phyloP scores from a whole-genome alignment of 2,888 invertebrate genomes.

The Torymus auratus region DNA sequence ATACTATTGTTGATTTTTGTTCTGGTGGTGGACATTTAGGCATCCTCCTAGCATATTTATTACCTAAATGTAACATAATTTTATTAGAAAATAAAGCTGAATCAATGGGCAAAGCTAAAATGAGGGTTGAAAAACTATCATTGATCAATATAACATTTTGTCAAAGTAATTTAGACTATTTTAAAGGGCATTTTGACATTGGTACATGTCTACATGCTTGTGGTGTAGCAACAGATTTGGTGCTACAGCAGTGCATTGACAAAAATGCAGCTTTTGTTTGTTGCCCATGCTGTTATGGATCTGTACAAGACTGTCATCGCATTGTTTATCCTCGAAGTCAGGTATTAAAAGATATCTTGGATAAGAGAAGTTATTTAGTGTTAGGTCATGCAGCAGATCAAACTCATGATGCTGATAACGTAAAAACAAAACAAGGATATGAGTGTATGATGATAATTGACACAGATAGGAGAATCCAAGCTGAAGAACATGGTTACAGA shows the following conservation, averaged over 20 bases:
- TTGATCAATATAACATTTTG: slow-evolving; percentile 87
- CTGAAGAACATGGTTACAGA: slow-evolving; percentile 86
- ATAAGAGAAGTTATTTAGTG: slow-evolving; percentile 83
- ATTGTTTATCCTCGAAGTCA: slow-evolving; percentile 89
- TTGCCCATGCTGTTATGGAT: slow-evolving; percentile 97
- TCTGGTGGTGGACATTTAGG: slow-evolving; percentile 96
- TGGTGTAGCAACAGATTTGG: slow-evolving; percentile 95
- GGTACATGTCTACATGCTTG: slow-evolving; percentile 95
- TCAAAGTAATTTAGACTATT: slow-evolving; percentile 95
- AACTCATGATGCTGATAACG: slow-evolving; percentile 86
- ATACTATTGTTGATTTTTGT: slow-evolving; percentile 94
- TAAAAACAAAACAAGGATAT: slow-evolving; percentile 86
- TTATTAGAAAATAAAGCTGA: slow-evolving; percentile 95
- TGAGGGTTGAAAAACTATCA: slow-evolving; percentile 82
- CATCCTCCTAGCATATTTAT: slow-evolving; percentile 87
- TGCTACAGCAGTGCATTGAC: slow-evolving; percentile 88
- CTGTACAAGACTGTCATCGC: slow-evolving; percentile 88
- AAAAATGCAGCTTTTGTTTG: slow-evolving; percentile 89
- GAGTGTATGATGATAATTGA: slow-evolving; percentile 93
- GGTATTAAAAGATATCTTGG: slow-evolving; percentile 77
- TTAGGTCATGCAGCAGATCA: slow-evolving; percentile 95
- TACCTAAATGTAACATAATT: slow-evolving; percentile 88
- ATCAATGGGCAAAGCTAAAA: slow-evolving; percentile 86
- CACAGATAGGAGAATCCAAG: slow-evolving; percentile 87
- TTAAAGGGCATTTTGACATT: slow-evolving; percentile 87